Evolutionary conservation across 1,140 invertebrate genomes (phyloP), one percentile per base, ranked within the genome.

Genomic region (Caenorhabditis brenneri): DNA sequence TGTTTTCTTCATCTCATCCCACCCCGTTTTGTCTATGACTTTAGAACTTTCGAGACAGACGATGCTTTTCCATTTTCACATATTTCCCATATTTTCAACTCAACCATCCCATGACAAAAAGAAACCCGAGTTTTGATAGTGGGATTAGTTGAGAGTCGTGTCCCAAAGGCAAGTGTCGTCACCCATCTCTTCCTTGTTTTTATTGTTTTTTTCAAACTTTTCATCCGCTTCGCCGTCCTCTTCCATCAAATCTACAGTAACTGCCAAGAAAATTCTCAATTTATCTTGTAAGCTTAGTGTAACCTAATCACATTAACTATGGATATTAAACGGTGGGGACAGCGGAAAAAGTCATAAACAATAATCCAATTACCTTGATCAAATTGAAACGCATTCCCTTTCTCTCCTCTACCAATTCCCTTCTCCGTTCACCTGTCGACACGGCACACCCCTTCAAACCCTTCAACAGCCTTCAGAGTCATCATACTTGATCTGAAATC

Each of bases 331-430:
- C 27, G 19, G 22, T 51, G 49, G 16, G 49, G n/a, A 51, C 10
- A 46, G 49, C 15, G 53, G 58, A 33, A 9, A 74, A 74, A 74
- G 65, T 74, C 29, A 42, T 42, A 27, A 42, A 74, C 36, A 74
- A 74, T 74, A 74, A 74, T 74, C 65, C 65, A 74, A 74, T 74
- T 65, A n/a, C 36, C 15, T 15, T 74, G 65, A 74, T 74, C 36
- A 74, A 74, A 42, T 74, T 74, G 65, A 42, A 74, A 74, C 36
- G 36, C 36, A 16, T 74, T 74, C 19, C n/a, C 2, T 42, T 36
- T 42, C 36, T 24, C n/a, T 42, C 29, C 19, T n/a, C 29, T n/a
- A 16, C 31, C 31, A 10, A 58, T 58, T 58, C 53, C 24, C n/a
- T 27, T 58, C n/a, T 58, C 53, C n/a, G 5, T 58, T 27, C 24